Base-by-base conservation (phyloP, 2,113 vertebrate species). In the Arenaria interpres region DNA sequence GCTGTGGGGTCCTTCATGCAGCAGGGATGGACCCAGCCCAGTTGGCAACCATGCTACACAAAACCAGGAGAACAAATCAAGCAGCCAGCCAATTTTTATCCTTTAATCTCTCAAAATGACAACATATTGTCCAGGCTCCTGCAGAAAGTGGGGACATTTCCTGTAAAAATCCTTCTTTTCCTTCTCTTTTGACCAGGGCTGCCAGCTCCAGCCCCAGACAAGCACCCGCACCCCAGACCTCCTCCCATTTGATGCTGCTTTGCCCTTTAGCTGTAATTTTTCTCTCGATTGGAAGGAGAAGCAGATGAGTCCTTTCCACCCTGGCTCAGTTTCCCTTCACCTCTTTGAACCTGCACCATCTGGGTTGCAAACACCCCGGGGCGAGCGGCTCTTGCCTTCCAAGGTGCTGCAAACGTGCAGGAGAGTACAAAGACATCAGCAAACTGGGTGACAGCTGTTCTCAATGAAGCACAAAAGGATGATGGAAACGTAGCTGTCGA, bases 251-350 rank as follows among this genome's bases (percentile, higher is more conserved):
- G 9, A 2, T 63, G 80, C 23, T 53, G 37, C 80, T 77, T 89
- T 91, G 88, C 57, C 89, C 89, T 92, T 87, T 66, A 93, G 72
- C 73, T 89, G 82, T 74, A n/a, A 69, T 45, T 46, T 91, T 72
- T 30, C 80, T 59, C 69, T 78, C 2, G 0, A 7, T 2, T 81
- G 39, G 80, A 92, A 93, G 73, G 76, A 86, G 64, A 87, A 95
- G 89, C 92, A 96, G 92, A 93, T 78, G 90, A 84, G 19, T 39
- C 60, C 56, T 90, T 93, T 67, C 50, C 37, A 62, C 17, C 56
- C 41, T 4, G 54, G 41, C 90, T 92, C 84, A 50, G 76, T 27
- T 95, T 91, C 53, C 51, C 48, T 93, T 93, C 71, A 21, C 73
- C 80, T 77, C 51, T 82, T 53, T n/a, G 35, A 77, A 8, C 74